Conservation (phyloP, 2,797 vertebrate species). For the Macroramphosus scolopax region DNA sequence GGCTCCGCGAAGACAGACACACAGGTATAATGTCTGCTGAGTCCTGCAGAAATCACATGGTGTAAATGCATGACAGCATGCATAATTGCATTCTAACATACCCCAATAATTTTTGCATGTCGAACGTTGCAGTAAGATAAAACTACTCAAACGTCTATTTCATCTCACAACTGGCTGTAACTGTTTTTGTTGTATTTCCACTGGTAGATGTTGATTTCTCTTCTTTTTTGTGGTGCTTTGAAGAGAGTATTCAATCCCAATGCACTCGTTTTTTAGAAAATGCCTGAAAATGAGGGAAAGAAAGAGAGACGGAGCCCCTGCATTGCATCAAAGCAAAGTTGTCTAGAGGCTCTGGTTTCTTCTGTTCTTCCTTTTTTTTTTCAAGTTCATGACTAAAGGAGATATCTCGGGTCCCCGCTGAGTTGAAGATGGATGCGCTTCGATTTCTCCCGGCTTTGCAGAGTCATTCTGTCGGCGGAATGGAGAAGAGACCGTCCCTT, state of each 20-base stretch:
- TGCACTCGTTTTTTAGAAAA: background rate
- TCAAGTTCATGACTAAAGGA: conserved; percentile 43
- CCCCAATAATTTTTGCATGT: too few relatives aligned
- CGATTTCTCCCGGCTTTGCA: conserved; percentile 62
- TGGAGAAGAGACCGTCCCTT: too few relatives aligned
- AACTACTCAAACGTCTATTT: too few relatives aligned
- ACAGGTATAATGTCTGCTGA: conserved; percentile 36
- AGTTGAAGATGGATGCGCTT: conserved; percentile 62
- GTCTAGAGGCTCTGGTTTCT: conserved; percentile 28
- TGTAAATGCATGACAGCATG: too few relatives aligned
- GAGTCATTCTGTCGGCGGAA: too few relatives aligned
- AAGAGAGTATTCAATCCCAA: background rate
- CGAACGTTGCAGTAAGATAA: too few relatives aligned
- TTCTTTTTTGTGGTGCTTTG: conserved; percentile 1
- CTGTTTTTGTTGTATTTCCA: too few relatives aligned
- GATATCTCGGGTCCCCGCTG: conserved; percentile 57
- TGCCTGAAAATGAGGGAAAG: too few relatives aligned
- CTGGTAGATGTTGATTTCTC: background rate
- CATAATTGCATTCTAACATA: too few relatives aligned
- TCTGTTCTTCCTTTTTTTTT: conserved; percentile 32
- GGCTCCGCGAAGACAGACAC: conserved; percentile 29
- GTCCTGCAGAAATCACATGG: too few relatives aligned
- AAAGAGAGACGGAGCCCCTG: conserved; percentile 40
- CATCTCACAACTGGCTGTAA: too few relatives aligned
- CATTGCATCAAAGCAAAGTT: conserved; percentile 57